Percentiles rank a stretch among this genome's conserved stretches.
Evolutionary conservation across 1,140 invertebrate genomes (phyloP).

Genomic region (Eupeodes corollae): DNA sequence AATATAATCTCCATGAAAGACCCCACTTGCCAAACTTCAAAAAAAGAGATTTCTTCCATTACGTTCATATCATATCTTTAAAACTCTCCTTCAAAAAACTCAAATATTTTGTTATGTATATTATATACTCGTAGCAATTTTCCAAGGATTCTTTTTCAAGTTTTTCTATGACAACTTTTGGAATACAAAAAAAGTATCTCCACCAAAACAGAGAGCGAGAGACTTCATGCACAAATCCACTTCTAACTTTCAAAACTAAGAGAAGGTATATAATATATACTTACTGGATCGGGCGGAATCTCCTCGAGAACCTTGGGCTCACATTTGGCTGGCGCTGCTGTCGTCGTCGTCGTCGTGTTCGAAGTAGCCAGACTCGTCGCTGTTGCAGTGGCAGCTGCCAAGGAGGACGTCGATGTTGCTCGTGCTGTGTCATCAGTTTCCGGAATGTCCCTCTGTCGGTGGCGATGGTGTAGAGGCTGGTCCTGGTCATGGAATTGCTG

Average conservation of each 20-base stretch:
- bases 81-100: no score
- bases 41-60: no score
- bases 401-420: not conserved
- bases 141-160: no score
- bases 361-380: not conserved
- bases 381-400: slow-evolving; percentile 6
- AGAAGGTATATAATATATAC: slow-evolving; percentile 4
- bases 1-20: no score
- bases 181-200: no score
- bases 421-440: not conserved
- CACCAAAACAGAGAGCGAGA: no score
- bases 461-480: not conserved
- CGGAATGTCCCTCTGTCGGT: not conserved
- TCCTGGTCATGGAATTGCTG: not conserved
- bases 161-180: no score
- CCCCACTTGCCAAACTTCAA: no score
- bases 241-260: not conserved
- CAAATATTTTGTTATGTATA: no score
- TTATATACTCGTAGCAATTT: no score
- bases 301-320: slow-evolving; percentile 30
- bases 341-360: slow-evolving; percentile 6
- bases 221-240: no score
- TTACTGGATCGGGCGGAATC: slow-evolving; percentile 32
- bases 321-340: slow-evolving; percentile 17
- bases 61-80: no score